Percentiles rank a stretch among this genome's conserved stretches.
Conservation (phyloP, 2,888 invertebrate species). For the Meloe dianella region DNA sequence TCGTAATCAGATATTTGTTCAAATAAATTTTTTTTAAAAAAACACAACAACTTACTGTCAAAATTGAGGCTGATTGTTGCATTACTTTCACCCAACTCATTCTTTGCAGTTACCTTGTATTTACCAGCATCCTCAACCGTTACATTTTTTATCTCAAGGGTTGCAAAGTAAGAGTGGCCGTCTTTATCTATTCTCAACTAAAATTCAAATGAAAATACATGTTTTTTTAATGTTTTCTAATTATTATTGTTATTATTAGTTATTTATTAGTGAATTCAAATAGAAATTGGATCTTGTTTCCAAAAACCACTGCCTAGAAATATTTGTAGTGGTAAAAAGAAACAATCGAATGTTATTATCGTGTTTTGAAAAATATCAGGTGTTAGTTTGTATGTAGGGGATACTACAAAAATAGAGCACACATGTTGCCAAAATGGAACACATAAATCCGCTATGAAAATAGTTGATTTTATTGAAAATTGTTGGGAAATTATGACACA, state of each 20-base stretch:
- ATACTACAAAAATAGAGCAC: conserved; percentile 44
- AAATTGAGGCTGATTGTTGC: conserved; percentile 97
- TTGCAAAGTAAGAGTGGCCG: conserved; percentile 91
- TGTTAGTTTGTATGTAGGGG: conserved; percentile 40
- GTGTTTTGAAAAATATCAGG: conserved; percentile 44
- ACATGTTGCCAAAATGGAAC: conserved; percentile 42
- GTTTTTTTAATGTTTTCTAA: background rate
- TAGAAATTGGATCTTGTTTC: background rate
- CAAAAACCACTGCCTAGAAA: conserved; percentile 37
- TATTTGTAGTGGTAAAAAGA: conserved; percentile 34
- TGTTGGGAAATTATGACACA: conserved; percentile 28
- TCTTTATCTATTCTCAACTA: conserved; percentile 90
- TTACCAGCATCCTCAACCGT: conserved; percentile 97
- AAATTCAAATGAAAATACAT: conserved; percentile 45
- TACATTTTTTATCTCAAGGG: conserved; percentile 91
- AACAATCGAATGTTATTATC: conserved; percentile 29
- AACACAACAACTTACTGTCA: conserved; percentile 82
- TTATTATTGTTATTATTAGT: background rate
- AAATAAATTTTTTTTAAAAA: background rate
- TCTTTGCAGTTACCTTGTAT: conserved; percentile 96
- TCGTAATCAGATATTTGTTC: background rate
- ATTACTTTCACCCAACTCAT: conserved; percentile 96
- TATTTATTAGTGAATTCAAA: background rate
- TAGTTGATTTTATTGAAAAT: conserved; percentile 34
- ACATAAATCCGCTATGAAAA: conserved; percentile 40